phyloP scores from a whole-genome alignment of 1,140 invertebrate genomes.

The Scaptomyza hsui region DNA sequence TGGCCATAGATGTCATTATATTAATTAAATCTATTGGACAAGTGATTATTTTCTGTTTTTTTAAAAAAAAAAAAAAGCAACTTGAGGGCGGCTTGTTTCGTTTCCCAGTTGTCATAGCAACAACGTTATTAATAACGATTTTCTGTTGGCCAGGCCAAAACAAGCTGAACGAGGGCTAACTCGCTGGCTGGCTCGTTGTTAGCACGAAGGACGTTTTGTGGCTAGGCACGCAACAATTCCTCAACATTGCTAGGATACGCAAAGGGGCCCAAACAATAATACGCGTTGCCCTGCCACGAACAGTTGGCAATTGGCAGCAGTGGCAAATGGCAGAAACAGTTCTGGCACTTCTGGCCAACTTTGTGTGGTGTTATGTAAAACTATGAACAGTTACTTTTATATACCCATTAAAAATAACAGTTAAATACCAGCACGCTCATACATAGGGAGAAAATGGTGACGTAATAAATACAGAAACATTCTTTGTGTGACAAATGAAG shows the following conservation, averaged over 20 bases:
- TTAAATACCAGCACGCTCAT: constrained; percentile 22
- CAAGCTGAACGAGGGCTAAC: constrained; percentile 59
- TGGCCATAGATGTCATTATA: constrained; percentile 48
- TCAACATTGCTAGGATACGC: constrained; percentile 76
- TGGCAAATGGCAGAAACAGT: constrained; percentile 59
- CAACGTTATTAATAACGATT: constrained; percentile 61
- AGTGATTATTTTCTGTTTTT: constrained; percentile 19
- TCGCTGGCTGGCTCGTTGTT: constrained; percentile 26
- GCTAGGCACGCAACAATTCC: constrained; percentile 67
- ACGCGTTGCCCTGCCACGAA: constrained; percentile 64
- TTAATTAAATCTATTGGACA: constrained; percentile 59
- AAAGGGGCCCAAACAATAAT: constrained; percentile 77
- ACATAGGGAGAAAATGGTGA: constrained; percentile 58
- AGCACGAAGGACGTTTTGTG: constrained; percentile 50
- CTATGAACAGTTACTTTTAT: constrained; percentile 5
- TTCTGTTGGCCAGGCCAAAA: constrained; percentile 69
- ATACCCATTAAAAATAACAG: constrained; percentile 14
- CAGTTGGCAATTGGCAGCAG: constrained; percentile 75
- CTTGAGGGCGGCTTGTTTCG: constrained; percentile 20
- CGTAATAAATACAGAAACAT: constrained; percentile 44
- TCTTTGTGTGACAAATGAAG: neutral
- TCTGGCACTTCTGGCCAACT: constrained; percentile 29
- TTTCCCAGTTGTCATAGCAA: constrained; percentile 55
- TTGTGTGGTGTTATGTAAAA: constrained; percentile 47
- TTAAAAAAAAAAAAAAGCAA: constrained; percentile 6